Conservation (phyloP, 2,797 vertebrate genomes). For the Lates japonicus region DNA sequence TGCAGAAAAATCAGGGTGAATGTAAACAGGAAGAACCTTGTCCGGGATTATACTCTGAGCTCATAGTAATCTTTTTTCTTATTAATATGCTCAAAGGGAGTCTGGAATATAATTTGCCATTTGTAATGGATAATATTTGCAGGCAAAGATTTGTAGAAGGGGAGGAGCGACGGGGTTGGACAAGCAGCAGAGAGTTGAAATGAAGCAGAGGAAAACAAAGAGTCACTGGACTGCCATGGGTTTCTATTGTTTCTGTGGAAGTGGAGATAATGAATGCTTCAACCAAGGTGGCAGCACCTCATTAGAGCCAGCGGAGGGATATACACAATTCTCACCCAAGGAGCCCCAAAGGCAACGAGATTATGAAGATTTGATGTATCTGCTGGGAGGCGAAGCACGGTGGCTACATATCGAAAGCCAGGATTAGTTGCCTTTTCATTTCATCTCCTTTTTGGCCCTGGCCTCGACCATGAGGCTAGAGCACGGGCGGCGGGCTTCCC, state of each 20-base stretch:
- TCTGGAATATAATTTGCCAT: constrained; percentile 76
- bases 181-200: constrained; percentile 40
- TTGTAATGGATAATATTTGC: constrained; percentile 76
- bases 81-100: constrained; percentile 65
- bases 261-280: constrained; percentile 41
- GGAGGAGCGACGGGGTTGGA: constrained; percentile 67
- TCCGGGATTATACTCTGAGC: constrained; percentile 75
- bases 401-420: constrained; percentile 73
- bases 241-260: constrained; percentile 37
- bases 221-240: constrained; percentile 33
- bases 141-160: constrained; percentile 65
- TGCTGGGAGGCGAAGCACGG: constrained; percentile 71
- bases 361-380: constrained; percentile 83
- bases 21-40: constrained; percentile 39
- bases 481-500: constrained; percentile 82
- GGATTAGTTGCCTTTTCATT: constrained; percentile 82
- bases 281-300: constrained; percentile 44
- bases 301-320: constrained; percentile 37
- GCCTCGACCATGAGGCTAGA: constrained; percentile 82
- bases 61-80: constrained; percentile 72
- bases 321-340: constrained; percentile 47
- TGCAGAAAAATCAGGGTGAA: constrained; percentile 32
- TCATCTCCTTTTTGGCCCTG: constrained; percentile 57
- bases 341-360: constrained; percentile 67
- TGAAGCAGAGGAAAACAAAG: constrained; percentile 43